Evolutionary conservation across 2,888 invertebrate species (phyloP).

Genomic region (Machimus rusticus): DNA sequence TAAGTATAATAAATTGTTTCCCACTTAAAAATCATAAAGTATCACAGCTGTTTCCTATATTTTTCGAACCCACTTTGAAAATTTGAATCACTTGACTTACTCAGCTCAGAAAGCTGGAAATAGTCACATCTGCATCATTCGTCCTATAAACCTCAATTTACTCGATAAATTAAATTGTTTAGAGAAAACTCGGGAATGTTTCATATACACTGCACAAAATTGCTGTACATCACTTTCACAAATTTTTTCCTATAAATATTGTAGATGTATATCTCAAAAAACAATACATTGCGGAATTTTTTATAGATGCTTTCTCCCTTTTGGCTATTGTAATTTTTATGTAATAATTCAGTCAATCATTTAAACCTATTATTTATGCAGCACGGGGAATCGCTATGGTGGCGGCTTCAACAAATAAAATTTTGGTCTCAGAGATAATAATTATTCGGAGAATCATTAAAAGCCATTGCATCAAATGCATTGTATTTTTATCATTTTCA

Average conservation of each 20-base stretch:
- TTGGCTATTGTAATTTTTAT: background rate
- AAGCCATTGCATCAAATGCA: background rate
- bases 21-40: background rate
- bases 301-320: background rate
- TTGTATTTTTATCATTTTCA: background rate
- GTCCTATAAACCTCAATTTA: background rate
- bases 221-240: background rate
- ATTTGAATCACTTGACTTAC: background rate
- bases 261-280: background rate
- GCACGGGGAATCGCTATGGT: background rate
- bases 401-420: background rate
- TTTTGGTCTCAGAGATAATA: background rate
- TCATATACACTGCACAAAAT: background rate
- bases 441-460: background rate
- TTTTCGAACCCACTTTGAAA: background rate
- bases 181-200: no score
- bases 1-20: constrained; percentile 64
- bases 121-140: background rate
- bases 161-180: background rate
- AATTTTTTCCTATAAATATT: background rate
- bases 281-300: background rate
- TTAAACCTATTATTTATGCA: background rate
- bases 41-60: background rate
- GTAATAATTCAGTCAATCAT: background rate
- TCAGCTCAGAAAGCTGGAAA: background rate